Conservation (phyloP, 2,888 invertebrate genomes). For the Gortyna flavago region DNA sequence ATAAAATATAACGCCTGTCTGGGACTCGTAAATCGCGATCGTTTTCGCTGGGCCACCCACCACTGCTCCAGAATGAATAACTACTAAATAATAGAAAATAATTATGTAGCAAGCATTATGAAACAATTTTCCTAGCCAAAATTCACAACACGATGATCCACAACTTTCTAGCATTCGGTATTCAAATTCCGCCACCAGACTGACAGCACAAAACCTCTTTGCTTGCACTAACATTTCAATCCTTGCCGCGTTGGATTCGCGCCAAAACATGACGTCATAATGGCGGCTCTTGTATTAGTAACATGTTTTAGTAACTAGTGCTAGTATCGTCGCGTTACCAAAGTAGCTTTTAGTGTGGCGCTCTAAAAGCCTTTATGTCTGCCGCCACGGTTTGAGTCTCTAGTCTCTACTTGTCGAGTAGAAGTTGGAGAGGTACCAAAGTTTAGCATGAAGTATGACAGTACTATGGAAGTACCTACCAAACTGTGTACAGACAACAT, state of each 20-base stretch:
- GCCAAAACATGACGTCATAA: slow-evolving; percentile 55
- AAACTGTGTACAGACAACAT: neutral
- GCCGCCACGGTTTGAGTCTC: slow-evolving; percentile 11
- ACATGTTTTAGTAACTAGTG: slow-evolving; percentile 42
- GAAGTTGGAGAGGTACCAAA: neutral
- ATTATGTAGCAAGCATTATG: neutral
- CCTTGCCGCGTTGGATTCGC: slow-evolving; percentile 41
- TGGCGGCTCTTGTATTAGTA: slow-evolving; percentile 37
- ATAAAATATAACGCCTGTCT: too few relatives aligned
- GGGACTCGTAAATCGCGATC: too few relatives aligned
- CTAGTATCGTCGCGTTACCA: slow-evolving; percentile 30
- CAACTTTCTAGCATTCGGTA: neutral
- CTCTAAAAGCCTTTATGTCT: slow-evolving; percentile 48
- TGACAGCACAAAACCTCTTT: slow-evolving; percentile 14
- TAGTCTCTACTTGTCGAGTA: neutral
- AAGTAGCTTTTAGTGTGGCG: slow-evolving; percentile 52
- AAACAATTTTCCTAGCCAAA: neutral
- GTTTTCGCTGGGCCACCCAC: too few relatives aligned
- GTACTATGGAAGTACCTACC: neutral
- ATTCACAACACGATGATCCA: neutral
- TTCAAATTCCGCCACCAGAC: neutral
- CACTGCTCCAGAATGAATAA: neutral
- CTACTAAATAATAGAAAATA: neutral
- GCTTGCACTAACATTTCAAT: slow-evolving; percentile 55
- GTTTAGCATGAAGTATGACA: neutral